Conservation (phyloP, 2,888 invertebrate genomes). For the Amphiduros pacificus region DNA sequence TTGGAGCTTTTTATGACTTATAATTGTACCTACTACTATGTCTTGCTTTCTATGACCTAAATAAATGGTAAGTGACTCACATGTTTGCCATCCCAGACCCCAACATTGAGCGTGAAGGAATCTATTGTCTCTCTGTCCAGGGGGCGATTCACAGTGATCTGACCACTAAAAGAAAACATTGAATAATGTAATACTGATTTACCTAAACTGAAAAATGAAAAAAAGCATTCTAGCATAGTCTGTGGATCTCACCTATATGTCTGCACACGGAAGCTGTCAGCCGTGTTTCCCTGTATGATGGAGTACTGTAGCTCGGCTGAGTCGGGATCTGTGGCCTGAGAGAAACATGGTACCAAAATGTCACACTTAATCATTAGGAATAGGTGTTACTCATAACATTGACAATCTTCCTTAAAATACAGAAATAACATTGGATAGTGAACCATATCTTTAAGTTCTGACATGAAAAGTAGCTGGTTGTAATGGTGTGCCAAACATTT, state of each 20-base stretch:
- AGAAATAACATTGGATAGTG: too few species aligned
- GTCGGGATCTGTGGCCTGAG: neutral
- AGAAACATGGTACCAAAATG: too few species aligned
- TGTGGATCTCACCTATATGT: neutral
- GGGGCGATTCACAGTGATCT: constrained; percentile 12
- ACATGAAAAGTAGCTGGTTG: too few species aligned
- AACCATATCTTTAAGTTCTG: too few species aligned
- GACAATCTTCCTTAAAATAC: too few species aligned
- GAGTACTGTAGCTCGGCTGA: neutral
- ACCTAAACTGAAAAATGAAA: neutral
- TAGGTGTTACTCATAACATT: too few species aligned
- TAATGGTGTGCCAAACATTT: too few species aligned
- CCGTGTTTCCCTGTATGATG: neutral
- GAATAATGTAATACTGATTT: neutral
- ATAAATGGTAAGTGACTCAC: too few species aligned
- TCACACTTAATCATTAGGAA: too few species aligned
- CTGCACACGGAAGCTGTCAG: neutral
- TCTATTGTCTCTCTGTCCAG: constrained; percentile 19
- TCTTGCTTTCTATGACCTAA: too few species aligned
- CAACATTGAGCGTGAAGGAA: constrained; percentile 7
- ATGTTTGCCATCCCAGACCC: constrained; percentile 11
- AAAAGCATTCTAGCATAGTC: neutral
- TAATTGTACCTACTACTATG: too few species aligned
- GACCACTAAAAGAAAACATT: constrained; percentile 2
- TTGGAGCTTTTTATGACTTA: too few species aligned